A percentile compares a stretch with the other conserved stretches of the same genome.
Conservation (phyloP, 2,888 invertebrate genomes). For the Schrankia costaestrigalis region DNA sequence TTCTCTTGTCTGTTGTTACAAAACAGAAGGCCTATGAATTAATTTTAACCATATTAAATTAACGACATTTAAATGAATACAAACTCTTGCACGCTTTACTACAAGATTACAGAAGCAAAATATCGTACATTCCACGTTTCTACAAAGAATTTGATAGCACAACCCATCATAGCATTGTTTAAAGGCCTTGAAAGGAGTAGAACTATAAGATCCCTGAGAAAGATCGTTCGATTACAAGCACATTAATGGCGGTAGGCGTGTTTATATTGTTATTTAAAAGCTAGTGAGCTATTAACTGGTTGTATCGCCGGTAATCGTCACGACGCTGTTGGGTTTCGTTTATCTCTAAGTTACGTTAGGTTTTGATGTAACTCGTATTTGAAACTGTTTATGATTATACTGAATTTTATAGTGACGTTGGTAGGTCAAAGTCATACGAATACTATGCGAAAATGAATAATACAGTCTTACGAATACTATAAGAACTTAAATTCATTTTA, state of each 20-base stretch:
- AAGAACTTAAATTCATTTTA: too few species aligned
- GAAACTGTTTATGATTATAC: not conserved
- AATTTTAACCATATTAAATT: not conserved
- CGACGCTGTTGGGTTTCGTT: slow-evolving; percentile 33
- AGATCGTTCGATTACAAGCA: slow-evolving; percentile 59
- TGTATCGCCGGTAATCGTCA: slow-evolving; percentile 56
- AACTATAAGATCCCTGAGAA: slow-evolving; percentile 63
- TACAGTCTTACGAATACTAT: too few species aligned
- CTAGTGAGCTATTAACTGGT: slow-evolving; percentile 58
- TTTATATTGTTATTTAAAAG: slow-evolving; percentile 71
- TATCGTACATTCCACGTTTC: slow-evolving; percentile 9
- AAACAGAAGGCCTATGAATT: too few species aligned
- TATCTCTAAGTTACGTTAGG: slow-evolving; percentile 24
- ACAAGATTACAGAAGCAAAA: slow-evolving; percentile 3
- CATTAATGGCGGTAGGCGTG: slow-evolving; percentile 63
- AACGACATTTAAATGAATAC: not conserved
- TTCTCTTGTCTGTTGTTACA: too few species aligned
- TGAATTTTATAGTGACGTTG: not conserved
- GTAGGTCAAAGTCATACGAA: too few species aligned
- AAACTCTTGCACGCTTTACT: too few species aligned
- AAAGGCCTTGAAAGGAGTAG: slow-evolving; percentile 53
- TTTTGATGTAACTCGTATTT: slow-evolving; percentile 1
- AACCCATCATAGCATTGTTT: slow-evolving; percentile 25
- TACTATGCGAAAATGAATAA: too few species aligned
- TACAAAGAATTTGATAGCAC: slow-evolving; percentile 14